These are phyloP conservation scores for Helicolenus hilgendorfi DNA, from an alignment of 2,797 vertebrate genomes.

Conservation along the genomic window DNA sequence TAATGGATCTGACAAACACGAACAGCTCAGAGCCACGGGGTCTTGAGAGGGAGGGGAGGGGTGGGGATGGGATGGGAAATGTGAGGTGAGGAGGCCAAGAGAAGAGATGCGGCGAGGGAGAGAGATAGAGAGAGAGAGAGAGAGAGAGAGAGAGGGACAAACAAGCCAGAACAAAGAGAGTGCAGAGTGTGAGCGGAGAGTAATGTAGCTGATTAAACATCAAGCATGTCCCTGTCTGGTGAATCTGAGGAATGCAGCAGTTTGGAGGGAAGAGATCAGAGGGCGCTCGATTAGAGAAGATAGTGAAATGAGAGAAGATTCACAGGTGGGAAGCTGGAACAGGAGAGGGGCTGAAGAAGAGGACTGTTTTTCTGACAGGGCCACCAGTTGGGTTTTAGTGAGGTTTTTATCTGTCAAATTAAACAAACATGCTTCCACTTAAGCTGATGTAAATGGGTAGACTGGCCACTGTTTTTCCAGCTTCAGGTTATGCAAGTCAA, in stretches of 20 bases:
- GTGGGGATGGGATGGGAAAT: not conserved
- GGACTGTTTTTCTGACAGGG: not conserved
- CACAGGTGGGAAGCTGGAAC: not conserved
- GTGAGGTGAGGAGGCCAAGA: not conserved
- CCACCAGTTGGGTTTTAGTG: not conserved
- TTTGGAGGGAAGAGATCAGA: slow-evolving; percentile 5
- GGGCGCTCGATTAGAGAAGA: not conserved
- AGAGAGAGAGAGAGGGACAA: slow-evolving; percentile 7
- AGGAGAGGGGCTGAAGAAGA: not conserved
- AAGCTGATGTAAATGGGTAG: not conserved
- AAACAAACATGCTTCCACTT: not conserved
- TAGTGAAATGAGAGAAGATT: not conserved
- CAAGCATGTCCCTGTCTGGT: slow-evolving; percentile 20
- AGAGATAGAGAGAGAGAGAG: not conserved
- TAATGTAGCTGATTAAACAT: slow-evolving; percentile 68
- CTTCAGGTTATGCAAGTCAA: not conserved
- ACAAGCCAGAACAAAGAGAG: slow-evolving; percentile 8
- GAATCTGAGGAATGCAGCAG: slow-evolving; percentile 28
- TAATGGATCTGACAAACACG: slow-evolving; percentile 76
- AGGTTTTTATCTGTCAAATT: not conserved
- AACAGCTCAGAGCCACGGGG: slow-evolving; percentile 50
- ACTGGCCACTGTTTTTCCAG: not conserved
- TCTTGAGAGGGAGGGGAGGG: not conserved
- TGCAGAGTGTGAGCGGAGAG: slow-evolving; percentile 42
- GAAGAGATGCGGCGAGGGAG: not conserved